phyloP scores from a whole-genome alignment of 92 coral and sea anemone genomes.

The Phymanthus crucifer region DNA sequence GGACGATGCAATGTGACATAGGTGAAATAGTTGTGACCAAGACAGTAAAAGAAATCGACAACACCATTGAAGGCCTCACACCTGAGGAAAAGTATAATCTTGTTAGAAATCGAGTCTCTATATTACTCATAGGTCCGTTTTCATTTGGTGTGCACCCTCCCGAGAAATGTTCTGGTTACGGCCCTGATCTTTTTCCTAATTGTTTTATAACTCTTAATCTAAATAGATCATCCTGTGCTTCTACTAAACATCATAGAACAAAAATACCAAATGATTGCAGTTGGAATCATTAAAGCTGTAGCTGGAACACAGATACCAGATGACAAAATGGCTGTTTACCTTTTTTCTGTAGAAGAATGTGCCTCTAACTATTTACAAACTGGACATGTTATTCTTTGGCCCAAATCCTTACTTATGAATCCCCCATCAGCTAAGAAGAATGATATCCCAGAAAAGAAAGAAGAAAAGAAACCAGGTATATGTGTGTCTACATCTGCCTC shows the following conservation, averaged over 20 bases:
- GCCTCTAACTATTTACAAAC: constrained; percentile 38
- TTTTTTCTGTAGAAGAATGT: constrained; percentile 41
- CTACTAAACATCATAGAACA: not conserved
- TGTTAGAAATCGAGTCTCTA: not conserved
- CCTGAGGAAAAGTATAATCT: not conserved
- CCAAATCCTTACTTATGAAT: constrained; percentile 36
- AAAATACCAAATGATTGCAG: constrained; percentile 38
- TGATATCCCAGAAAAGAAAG: constrained; percentile 9
- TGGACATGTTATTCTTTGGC: constrained; percentile 63
- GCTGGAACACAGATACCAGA: constrained; percentile 36
- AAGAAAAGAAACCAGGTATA: not conserved
- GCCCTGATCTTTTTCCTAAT: too few species aligned
- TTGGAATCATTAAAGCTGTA: constrained; percentile 42
- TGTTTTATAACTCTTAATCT: too few species aligned
- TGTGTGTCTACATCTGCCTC: not conserved
- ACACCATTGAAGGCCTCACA: not conserved
- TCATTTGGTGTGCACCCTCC: too few species aligned
- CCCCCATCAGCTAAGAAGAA: not conserved
- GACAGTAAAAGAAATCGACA: not conserved
- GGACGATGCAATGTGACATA: not conserved
- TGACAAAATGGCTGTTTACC: constrained; percentile 36
- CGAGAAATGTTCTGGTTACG: too few species aligned
- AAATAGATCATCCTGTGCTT: not conserved
- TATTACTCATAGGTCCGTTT: too few species aligned
- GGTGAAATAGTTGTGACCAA: not conserved